Evolutionary conservation across 2,113 vertebrate species (phyloP).

Genomic region (Poeciliopsis retropinna): DNA sequence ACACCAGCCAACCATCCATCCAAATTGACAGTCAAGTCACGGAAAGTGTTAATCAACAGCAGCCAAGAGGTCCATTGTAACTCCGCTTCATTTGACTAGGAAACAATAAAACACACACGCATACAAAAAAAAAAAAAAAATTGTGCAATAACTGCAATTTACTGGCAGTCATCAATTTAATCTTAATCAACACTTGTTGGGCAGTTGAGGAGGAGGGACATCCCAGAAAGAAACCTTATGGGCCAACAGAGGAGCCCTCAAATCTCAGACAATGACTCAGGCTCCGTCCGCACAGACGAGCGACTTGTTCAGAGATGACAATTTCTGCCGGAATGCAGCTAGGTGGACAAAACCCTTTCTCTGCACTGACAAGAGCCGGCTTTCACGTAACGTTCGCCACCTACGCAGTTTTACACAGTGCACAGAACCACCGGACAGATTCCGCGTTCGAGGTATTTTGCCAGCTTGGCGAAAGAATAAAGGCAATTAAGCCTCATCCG

Average conservation of each 20-base stretch:
- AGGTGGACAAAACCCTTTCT: conserved; percentile 69
- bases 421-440: conserved; percentile 41
- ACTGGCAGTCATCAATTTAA: conserved; percentile 5
- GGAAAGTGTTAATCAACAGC: no score
- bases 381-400: conserved; percentile 35
- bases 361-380: conserved; percentile 44
- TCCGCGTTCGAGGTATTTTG: conserved; percentile 49
- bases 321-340: conserved; percentile 64
- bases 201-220: conserved; percentile 4
- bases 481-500: conserved; percentile 63
- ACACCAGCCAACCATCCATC: no score
- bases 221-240: conserved; percentile 60
- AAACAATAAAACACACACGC: not conserved
- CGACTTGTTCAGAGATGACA: conserved; percentile 66
- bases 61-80: no score
- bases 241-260: conserved; percentile 66
- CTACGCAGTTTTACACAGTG: conserved; percentile 43
- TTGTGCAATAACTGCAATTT: not conserved
- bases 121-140: not conserved
- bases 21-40: no score
- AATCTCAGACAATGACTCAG: conserved; percentile 66
- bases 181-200: conserved; percentile 10
- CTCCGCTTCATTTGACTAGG: no score
- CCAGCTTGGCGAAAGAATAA: conserved; percentile 56
- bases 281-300: conserved; percentile 57